A percentile compares a stretch with the other conserved stretches of the same genome.
Conservation (phyloP, 2,888 invertebrate species). For the Agrenia bidenticulata region DNA sequence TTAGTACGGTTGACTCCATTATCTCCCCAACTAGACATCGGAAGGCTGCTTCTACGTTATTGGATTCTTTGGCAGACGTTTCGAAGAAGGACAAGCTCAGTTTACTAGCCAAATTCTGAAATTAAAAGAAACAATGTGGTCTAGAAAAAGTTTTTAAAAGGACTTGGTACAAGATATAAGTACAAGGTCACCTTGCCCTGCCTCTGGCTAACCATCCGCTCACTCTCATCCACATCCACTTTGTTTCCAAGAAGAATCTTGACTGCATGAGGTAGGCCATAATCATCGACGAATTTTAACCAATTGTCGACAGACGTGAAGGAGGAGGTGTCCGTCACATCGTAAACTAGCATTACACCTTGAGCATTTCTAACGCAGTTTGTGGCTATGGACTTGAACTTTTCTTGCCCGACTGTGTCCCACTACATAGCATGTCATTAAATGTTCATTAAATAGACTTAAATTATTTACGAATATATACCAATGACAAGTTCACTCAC, state of each 20-base stretch:
- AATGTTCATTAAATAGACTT: conserved; percentile 5
- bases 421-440: conserved; percentile 30
- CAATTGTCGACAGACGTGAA: conserved; percentile 42
- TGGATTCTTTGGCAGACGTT: conserved; percentile 37
- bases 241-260: conserved; percentile 49
- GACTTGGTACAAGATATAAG: too few species aligned
- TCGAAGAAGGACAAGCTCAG: conserved; percentile 38
- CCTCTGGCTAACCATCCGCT: conserved; percentile 38
- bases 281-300: conserved; percentile 44
- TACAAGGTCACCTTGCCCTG: conserved; percentile 38
- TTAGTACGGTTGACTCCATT: conserved; percentile 37
- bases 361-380: conserved; percentile 49
- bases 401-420: conserved; percentile 50
- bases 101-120: conserved; percentile 22
- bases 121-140: background rate
- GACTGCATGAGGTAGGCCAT: conserved; percentile 37
- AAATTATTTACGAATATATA: conserved; percentile 2
- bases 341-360: conserved; percentile 48
- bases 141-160: too few species aligned
- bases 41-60: conserved; percentile 41
- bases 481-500: conserved; percentile 20
- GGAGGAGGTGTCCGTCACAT: conserved; percentile 42
- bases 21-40: conserved; percentile 40
- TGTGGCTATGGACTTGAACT: conserved; percentile 46
- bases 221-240: conserved; percentile 38